phyloP scores from a whole-genome alignment of 2,113 vertebrate species.

The Prunella fulvescens region DNA sequence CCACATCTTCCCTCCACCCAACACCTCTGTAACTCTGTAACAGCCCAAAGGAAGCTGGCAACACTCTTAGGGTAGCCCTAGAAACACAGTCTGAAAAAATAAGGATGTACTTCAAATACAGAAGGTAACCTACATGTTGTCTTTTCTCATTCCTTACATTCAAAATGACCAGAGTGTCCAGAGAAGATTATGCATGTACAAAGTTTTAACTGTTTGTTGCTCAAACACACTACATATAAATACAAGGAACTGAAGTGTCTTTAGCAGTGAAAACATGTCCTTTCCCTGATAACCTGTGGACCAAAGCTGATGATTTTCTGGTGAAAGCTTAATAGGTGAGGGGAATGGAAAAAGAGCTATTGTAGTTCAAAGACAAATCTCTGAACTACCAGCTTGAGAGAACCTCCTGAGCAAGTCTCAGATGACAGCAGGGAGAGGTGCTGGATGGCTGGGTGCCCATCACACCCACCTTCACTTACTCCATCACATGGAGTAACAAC shows the following conservation, averaged over 20 bases:
- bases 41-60: background rate
- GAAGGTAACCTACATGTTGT: background rate
- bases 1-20: background rate
- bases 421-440: background rate
- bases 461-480: background rate
- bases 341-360: background rate
- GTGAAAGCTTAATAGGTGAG: background rate
- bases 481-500: background rate
- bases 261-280: background rate
- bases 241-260: background rate
- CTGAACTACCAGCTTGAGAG: background rate
- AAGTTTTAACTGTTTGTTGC: background rate
- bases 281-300: background rate
- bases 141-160: background rate
- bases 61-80: background rate
- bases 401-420: background rate
- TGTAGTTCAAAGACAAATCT: background rate
- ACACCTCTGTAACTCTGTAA: background rate
- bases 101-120: background rate
- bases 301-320: background rate
- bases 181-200: rapidly evolving
- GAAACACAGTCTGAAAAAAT: background rate
- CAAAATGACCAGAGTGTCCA: background rate
- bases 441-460: background rate
- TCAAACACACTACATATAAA: background rate